These are phyloP conservation scores for Brenthis hecate DNA, from an alignment of 2,888 invertebrate species.

Conservation along the genomic window DNA sequence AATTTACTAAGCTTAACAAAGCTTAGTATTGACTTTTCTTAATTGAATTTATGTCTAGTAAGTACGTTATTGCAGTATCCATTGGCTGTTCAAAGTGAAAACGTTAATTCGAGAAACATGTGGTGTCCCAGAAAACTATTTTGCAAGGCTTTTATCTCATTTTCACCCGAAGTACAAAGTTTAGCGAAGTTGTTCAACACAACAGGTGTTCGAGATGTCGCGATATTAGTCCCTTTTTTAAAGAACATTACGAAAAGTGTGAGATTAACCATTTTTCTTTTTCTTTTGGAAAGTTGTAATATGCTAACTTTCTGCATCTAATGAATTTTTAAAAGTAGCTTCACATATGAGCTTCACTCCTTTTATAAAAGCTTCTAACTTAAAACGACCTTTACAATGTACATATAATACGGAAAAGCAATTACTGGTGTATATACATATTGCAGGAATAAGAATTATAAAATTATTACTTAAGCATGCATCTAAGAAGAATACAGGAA, in stretches of 20 bases:
- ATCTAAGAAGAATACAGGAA: slow-evolving; percentile 14
- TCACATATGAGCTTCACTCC: slow-evolving; percentile 9
- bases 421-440: background rate
- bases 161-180: slow-evolving; percentile 78
- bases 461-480: background rate
- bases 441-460: too few relatives aligned
- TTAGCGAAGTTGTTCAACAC: slow-evolving; percentile 66
- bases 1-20: too few relatives aligned
- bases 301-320: slow-evolving; percentile 24
- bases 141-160: slow-evolving; percentile 78
- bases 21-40: background rate
- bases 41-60: background rate
- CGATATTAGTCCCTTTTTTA: slow-evolving; percentile 61
- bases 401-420: background rate
- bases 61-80: slow-evolving; percentile 43
- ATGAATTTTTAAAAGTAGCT: slow-evolving; percentile 20
- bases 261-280: slow-evolving; percentile 47
- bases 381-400: slow-evolving; percentile 20
- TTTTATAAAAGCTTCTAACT: slow-evolving; percentile 6
- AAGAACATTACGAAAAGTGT: slow-evolving; percentile 48
- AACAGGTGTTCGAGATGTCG: slow-evolving; percentile 76
- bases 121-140: slow-evolving; percentile 78
- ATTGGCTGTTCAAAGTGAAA: slow-evolving; percentile 56
- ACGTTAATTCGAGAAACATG: slow-evolving; percentile 71
- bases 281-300: slow-evolving; percentile 20